Conservation (phyloP, 2,888 invertebrate species). For the Mythimna ferrago region DNA sequence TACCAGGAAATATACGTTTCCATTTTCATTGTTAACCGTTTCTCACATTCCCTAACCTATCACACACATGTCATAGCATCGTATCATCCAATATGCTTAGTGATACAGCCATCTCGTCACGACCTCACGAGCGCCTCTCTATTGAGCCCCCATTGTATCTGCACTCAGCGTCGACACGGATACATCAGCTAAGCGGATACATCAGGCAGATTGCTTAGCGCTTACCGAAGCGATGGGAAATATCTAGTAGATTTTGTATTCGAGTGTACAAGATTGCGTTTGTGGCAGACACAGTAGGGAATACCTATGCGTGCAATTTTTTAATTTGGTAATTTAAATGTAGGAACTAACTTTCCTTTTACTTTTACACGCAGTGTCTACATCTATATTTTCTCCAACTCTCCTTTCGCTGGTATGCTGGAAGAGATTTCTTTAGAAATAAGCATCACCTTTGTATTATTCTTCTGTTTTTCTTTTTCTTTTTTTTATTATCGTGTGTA, state of each 20-base stretch:
- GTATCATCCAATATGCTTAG: conserved; percentile 11
- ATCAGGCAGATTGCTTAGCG: conserved; percentile 47
- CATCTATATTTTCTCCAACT: too few species aligned
- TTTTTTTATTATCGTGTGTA: too few species aligned
- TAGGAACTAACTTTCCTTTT: too few species aligned
- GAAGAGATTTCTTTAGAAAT: too few species aligned
- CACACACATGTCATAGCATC: conserved; percentile 4
- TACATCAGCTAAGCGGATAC: conserved; percentile 29
- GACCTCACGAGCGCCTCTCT: conserved; percentile 13
- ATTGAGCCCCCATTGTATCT: conserved; percentile 38
- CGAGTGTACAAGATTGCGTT: neutral
- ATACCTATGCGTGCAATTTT: too few species aligned
- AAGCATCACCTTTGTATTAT: too few species aligned
- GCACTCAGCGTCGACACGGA: conserved; percentile 4
- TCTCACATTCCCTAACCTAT: neutral
- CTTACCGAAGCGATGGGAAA: conserved; percentile 5
- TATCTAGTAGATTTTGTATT: neutral
- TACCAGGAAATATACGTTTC: neutral
- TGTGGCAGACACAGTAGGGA: neutral
- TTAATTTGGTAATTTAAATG: too few species aligned
- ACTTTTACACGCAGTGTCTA: too few species aligned
- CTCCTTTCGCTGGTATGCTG: too few species aligned
- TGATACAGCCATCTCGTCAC: conserved; percentile 8
- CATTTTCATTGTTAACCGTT: neutral
- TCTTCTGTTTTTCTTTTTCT: too few species aligned